Evolutionary conservation across 2,797 vertebrate genomes (phyloP).

Genomic region (Labroides dimidiatus): DNA sequence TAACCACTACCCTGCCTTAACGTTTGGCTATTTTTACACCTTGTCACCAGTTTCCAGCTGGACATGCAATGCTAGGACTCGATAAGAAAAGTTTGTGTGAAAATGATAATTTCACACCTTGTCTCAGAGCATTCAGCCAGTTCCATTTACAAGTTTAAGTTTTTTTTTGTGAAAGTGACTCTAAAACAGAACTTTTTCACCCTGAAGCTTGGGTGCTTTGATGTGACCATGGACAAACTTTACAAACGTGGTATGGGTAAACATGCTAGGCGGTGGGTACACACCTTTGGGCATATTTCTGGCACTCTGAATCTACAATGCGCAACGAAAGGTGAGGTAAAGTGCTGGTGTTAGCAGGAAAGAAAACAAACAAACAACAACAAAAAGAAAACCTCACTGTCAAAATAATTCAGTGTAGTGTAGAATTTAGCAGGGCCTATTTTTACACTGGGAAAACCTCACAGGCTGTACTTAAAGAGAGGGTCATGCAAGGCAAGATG

Average conservation of each 20-base stretch:
- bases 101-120: slow-evolving; percentile 63
- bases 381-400: slow-evolving; percentile 47
- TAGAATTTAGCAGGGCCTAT: slow-evolving; percentile 82
- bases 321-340: slow-evolving; percentile 58
- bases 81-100: slow-evolving; percentile 37
- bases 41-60: slow-evolving; percentile 29
- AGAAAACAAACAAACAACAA: slow-evolving; percentile 34
- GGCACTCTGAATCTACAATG: slow-evolving; percentile 49
- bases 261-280: slow-evolving; percentile 48
- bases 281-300: slow-evolving; percentile 66
- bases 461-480: slow-evolving; percentile 83
- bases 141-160: slow-evolving; percentile 29
- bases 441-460: slow-evolving; percentile 86
- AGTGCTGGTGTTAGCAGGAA: slow-evolving; percentile 69
- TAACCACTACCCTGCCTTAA: slow-evolving; percentile 31
- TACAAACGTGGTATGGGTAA: slow-evolving; percentile 40
- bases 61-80: slow-evolving; percentile 17
- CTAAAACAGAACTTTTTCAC: slow-evolving; percentile 33
- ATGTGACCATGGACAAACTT: slow-evolving; percentile 37
- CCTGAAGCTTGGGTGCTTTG: slow-evolving; percentile 32
- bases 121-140: slow-evolving; percentile 32
- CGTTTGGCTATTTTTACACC: slow-evolving; percentile 34
- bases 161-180: slow-evolving; percentile 52
- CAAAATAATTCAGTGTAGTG: slow-evolving; percentile 75
- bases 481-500: slow-evolving; percentile 90